Conservation (phyloP, 2,888 invertebrate species). For the Tetranychus truncatus region DNA sequence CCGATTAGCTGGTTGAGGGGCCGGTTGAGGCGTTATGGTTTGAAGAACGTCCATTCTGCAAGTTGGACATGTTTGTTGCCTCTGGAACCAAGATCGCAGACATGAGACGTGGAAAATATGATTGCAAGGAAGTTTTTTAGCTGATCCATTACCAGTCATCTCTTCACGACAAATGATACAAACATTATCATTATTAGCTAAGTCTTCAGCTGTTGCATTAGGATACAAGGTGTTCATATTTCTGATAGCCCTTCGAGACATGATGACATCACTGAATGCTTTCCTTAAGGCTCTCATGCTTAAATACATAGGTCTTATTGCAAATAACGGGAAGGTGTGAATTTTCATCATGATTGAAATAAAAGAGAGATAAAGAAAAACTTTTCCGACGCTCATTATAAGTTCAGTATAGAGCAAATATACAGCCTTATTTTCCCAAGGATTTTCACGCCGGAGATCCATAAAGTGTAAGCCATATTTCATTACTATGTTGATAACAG, state of each 20-base stretch:
- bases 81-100: constrained; percentile 94
- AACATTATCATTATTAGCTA: constrained; percentile 80
- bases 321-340: constrained; percentile 91
- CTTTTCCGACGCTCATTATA: constrained; percentile 55
- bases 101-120: constrained; percentile 98
- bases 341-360: constrained; percentile 89
- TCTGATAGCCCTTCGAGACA: constrained; percentile 84
- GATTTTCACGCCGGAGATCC: constrained; percentile 59
- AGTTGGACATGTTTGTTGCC: constrained; percentile 98
- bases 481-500: constrained; percentile 73
- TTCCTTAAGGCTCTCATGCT: constrained; percentile 96
- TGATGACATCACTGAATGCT: constrained; percentile 85
- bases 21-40: constrained; percentile 13
- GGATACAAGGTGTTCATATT: constrained; percentile 97
- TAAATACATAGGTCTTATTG: constrained; percentile 96
- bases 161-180: constrained; percentile 94
- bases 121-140: constrained; percentile 94
- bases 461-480: constrained; percentile 75
- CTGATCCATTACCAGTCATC: constrained; percentile 41
- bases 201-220: constrained; percentile 78
- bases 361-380: constrained; percentile 70
- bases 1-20: constrained; percentile 2
- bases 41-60: constrained; percentile 68
- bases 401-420: constrained; percentile 89
- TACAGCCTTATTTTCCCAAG: constrained; percentile 98